Base-by-base conservation (phyloP, 2,888 invertebrate species). In the Epistrophella euchroma region DNA sequence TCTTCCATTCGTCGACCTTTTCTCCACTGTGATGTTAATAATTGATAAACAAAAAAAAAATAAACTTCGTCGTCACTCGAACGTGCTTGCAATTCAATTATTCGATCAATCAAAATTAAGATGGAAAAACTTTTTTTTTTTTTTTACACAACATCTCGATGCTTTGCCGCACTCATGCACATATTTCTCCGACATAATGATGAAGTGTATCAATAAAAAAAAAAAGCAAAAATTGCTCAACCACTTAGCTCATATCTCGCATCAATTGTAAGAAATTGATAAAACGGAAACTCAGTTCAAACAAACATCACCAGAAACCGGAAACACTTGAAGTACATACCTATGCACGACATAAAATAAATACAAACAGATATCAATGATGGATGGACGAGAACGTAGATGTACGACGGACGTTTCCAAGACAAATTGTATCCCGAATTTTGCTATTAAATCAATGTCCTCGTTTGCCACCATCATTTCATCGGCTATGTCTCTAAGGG, bases 51-150 rank as follows among this genome's bases (percentile, higher is more conserved):
- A 55, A 55, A 55, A 32, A 17, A 32, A 22, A 37, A 58, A 19
- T 7, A 6, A 60, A 60, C 22, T 60, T 40, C 37, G 22, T n/a
- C 37, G 4, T 40, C 37, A n/a, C 73, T 70, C 62, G 74, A 71
- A 84, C 83, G 83, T 84, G 60, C 60, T 37, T 62, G 74, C 78
- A 83, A 83, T 83, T 83, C 73, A 78, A 83, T 78, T 83, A 74
- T 40, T 55, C 78, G 47, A 83, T 78, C 78, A 70, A 74, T 83
- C 68, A 60, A 60, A 60, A 60, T 60, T 60, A 60, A 58, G 60
- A 60, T 22, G 37, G 13, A 22, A 35, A 15, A 37, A 19, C 22
- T 37, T 35, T 32, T 5, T 7, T 13, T 2, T 3, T 2, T 4
- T 1, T 3, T 2, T 10, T 17, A 32, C 11, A 32, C 28, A 56